Conservation (phyloP, 2,888 invertebrate species). For the Eilema griseolum region DNA sequence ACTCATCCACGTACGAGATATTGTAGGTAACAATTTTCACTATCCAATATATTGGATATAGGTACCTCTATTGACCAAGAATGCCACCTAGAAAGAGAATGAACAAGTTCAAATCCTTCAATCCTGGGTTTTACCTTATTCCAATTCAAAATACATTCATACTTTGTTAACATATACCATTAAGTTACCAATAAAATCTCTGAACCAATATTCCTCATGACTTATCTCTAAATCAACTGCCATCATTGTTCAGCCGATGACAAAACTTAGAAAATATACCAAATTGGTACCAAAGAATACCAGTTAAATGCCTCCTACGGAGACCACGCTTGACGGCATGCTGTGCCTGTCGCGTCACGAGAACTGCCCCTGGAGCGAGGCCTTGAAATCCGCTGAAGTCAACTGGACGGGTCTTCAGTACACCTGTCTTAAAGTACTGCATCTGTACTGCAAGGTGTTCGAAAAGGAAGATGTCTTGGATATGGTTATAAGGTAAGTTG, state of each 20-base stretch:
- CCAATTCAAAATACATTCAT: neutral
- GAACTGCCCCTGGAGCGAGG: conserved; percentile 88
- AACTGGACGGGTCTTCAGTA: conserved; percentile 95
- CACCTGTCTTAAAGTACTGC: conserved; percentile 93
- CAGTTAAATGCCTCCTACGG: conserved; percentile 84
- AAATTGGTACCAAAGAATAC: conserved; percentile 37
- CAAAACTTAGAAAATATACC: conserved; percentile 35
- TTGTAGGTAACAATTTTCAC: neutral
- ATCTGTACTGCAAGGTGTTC: conserved; percentile 95
- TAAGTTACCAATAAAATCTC: conserved; percentile 23
- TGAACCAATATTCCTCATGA: conserved; percentile 2
- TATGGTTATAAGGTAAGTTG: conserved; percentile 91
- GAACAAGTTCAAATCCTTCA: neutral
- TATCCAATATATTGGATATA: neutral
- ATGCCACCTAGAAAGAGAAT: neutral
- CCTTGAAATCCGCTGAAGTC: conserved; percentile 84
- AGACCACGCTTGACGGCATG: conserved; percentile 82
- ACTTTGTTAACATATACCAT: neutral
- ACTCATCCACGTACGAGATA: neutral
- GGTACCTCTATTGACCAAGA: neutral
- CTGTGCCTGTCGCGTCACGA: conserved; percentile 88
- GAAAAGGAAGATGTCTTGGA: conserved; percentile 93
- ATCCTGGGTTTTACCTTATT: neutral
- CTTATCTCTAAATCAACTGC: conserved; percentile 7
- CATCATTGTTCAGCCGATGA: conserved; percentile 44